Conservation (phyloP, 2,113 vertebrate species). For the Oncorhynchus keta region DNA sequence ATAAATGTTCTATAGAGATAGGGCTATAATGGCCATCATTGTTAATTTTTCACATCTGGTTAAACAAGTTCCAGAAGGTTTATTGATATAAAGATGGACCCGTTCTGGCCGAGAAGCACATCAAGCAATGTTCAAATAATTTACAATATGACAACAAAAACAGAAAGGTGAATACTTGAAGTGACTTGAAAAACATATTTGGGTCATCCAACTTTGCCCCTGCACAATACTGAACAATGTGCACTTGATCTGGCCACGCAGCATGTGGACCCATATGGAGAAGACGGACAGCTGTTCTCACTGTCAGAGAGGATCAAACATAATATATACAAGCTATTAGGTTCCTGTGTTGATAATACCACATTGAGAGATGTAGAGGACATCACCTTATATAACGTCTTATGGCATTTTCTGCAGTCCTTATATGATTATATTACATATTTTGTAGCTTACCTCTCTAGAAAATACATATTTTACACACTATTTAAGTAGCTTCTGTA, state of each 20-base stretch:
- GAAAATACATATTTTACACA: no score
- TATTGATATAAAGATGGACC: conserved; percentile 42
- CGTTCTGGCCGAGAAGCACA: conserved; percentile 1
- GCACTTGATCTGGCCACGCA: conserved; percentile 24
- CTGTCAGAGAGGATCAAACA: neutral
- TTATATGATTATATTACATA: no score
- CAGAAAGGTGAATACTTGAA: conserved; percentile 51
- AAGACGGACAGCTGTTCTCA: conserved; percentile 15
- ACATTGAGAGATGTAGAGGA: neutral
- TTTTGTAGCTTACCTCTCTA: no score
- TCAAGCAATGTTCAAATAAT: conserved; percentile 28
- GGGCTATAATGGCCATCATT: conserved; percentile 54
- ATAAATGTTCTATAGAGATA: neutral
- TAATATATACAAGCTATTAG: neutral
- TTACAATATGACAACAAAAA: conserved; percentile 44
- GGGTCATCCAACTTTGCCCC: conserved; percentile 23
- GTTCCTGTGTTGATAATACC: conserved; percentile 1
- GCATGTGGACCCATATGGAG: conserved; percentile 25
- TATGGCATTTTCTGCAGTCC: no score
- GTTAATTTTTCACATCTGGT: conserved; percentile 64
- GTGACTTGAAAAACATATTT: conserved; percentile 41
- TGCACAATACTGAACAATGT: conserved; percentile 17
- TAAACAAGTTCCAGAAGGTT: conserved; percentile 52
- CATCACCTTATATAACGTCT: no score
- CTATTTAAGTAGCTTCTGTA: no score